These are phyloP conservation scores for Drosophila ogumai DNA, from an alignment of 1,140 invertebrate genomes.

Conservation along the genomic window DNA sequence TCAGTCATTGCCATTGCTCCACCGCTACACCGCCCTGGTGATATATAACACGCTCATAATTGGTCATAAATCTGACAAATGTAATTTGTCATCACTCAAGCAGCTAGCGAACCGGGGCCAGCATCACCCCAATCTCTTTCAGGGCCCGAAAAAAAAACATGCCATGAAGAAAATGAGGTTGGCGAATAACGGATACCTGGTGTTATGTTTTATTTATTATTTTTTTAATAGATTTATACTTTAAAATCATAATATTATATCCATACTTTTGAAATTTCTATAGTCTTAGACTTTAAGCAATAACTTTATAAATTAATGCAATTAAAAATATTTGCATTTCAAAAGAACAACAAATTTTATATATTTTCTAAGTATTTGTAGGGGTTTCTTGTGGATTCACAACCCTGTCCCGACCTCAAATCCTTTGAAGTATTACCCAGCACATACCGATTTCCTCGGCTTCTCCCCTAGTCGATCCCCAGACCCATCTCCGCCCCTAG, in stretches of 20 bases:
- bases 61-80: conserved; percentile 85
- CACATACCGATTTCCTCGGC: conserved; percentile 1
- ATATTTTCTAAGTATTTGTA: background rate
- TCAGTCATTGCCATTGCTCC: background rate
- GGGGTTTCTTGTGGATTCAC: background rate
- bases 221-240: background rate
- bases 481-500: background rate
- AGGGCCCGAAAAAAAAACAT: conserved; percentile 6
- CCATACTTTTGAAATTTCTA: background rate
- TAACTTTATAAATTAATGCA: background rate
- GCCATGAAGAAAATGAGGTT: background rate
- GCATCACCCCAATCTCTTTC: conserved; percentile 24
- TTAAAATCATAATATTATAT: background rate
- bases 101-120: conserved; percentile 50
- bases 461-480: conserved; percentile 1
- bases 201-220: background rate
- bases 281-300: background rate
- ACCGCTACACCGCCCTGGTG: conserved; percentile 45
- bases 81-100: conserved; percentile 85
- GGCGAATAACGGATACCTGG: conserved; percentile 20
- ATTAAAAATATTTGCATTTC: background rate
- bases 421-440: conserved; percentile 2
- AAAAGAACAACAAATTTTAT: background rate
- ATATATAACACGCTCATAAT: conserved; percentile 85
- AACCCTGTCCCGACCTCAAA: background rate